Evolutionary conservation across 2,888 invertebrate species (phyloP).

Genomic region (Blastobasis lacticolella): DNA sequence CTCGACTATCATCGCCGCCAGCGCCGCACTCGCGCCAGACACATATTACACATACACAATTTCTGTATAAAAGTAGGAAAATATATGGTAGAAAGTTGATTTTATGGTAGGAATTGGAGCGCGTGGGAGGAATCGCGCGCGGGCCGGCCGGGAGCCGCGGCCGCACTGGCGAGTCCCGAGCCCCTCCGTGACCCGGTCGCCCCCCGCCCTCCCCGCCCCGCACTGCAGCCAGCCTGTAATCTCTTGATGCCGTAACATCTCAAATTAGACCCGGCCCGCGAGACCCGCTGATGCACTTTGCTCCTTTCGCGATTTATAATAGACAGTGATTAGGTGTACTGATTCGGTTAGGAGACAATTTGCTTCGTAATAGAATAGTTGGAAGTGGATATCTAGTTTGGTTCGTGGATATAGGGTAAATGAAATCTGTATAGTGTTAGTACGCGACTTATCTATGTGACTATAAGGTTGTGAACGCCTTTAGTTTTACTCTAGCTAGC

Average conservation of each 20-base stretch:
- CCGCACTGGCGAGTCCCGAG: slow-evolving; percentile 11
- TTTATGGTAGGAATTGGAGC: slow-evolving; percentile 21
- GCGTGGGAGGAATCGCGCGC: slow-evolving; percentile 12
- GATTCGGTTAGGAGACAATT: no score
- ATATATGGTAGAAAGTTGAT: slow-evolving; percentile 15
- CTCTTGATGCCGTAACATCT: slow-evolving; percentile 66
- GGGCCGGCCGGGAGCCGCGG: slow-evolving; percentile 6
- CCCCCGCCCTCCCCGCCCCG: slow-evolving; percentile 36
- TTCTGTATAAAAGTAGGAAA: slow-evolving; percentile 1
- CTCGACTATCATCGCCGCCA: slow-evolving; percentile 64
- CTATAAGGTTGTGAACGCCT: no score
- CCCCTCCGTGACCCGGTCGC: slow-evolving; percentile 28
- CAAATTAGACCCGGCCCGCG: slow-evolving; percentile 42
- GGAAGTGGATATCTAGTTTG: no score
- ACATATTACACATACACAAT: slow-evolving; percentile 14
- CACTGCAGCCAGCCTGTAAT: slow-evolving; percentile 56
- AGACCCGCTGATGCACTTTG: slow-evolving; percentile 53
- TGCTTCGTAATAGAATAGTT: no score
- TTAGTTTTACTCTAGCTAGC: no score
- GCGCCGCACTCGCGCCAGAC: slow-evolving; percentile 20
- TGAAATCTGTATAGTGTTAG: no score
- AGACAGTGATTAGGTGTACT: no score
- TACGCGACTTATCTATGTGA: no score
- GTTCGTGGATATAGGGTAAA: no score
- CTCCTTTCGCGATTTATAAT: no score